Base-by-base conservation (phyloP, 23 tunicate genomes). In the Trididemnum miniatum region DNA sequence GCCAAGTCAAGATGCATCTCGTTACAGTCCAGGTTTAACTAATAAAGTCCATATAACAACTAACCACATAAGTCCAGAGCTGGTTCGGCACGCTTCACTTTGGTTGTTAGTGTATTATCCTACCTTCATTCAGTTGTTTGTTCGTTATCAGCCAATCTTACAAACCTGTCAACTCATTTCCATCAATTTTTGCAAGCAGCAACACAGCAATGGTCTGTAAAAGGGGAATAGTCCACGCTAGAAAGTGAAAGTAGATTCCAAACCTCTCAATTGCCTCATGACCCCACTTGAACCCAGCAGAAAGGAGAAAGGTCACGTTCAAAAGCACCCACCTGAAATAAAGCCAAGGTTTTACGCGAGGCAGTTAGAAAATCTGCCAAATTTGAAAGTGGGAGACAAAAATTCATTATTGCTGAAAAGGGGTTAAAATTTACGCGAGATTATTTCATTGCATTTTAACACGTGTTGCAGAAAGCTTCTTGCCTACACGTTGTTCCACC, bases 281-380 rank as follows among this genome's bases (percentile, higher is more conserved):
- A 15, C 87, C 84, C 97, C 97, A 91, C 29, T 91, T 91, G 80
- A 91, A 77, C 0, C 90, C 97, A 35, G 97, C 97, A 27, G 97
- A 89, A 0, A 91, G 87, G 32, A 91, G 82, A 89, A 89, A 91
- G 1, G 97, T 81, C 39, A 91, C 32, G 54, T 80, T 86, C 50
- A 91, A 78, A 2, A 91, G 60, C 34, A 91, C 97, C 97, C 97
- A 91, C 97, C 97, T 91, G 74, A 39, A 74, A 44, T 44, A 44
- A 44, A 44, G 15, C 12, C n/a, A n/a, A n/a, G n/a, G n/a, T n/a
- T n/a, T n/a, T n/a, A n/a, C n/a, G n/a, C n/a, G n/a, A n/a, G n/a
- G n/a, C n/a, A n/a, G 71, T 22, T 0, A 39, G 65, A 20, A 29
- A 60, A 33, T 9, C 18, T 49, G 18, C 4, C 20, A 62, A 62